Conservation (phyloP, 2,888 invertebrate species). For the Phaonia tiefii region DNA sequence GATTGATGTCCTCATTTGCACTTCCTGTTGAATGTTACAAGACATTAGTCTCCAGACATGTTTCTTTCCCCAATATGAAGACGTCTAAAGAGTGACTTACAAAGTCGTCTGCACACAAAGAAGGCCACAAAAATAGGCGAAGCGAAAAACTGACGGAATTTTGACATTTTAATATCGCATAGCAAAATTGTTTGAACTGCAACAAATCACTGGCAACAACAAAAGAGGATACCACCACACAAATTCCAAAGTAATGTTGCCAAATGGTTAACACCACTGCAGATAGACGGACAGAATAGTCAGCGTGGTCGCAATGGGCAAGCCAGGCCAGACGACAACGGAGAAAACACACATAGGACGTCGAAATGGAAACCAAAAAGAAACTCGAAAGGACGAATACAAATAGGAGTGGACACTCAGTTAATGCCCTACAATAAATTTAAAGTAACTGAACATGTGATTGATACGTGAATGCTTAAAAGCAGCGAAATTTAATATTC, state of each 20-base stretch:
- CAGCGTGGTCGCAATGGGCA: neutral
- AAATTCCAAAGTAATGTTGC: slow-evolving; percentile 35
- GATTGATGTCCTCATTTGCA: slow-evolving; percentile 36
- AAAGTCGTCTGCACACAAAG: neutral
- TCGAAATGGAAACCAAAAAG: neutral
- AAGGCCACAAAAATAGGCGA: neutral
- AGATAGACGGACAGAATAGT: no score
- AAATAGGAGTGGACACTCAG: no score
- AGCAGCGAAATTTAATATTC: no score
- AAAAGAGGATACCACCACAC: slow-evolving; percentile 17
- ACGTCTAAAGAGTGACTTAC: neutral
- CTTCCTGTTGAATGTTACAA: slow-evolving; percentile 35
- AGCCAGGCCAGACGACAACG: neutral
- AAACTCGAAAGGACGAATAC: no score
- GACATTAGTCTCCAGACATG: slow-evolving; percentile 7
- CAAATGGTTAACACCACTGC: slow-evolving; percentile 50
- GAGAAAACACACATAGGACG: neutral
- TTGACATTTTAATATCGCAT: slow-evolving; percentile 65
- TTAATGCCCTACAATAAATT: no score
- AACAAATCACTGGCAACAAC: slow-evolving; percentile 50
- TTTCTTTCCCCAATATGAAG: neutral
- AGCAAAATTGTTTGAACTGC: slow-evolving; percentile 64
- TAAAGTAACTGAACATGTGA: no score
- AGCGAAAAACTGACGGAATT: slow-evolving; percentile 42
- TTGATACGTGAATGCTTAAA: no score